Conservation (phyloP, 23 tunicate genomes). For the Ascidia mentula region DNA sequence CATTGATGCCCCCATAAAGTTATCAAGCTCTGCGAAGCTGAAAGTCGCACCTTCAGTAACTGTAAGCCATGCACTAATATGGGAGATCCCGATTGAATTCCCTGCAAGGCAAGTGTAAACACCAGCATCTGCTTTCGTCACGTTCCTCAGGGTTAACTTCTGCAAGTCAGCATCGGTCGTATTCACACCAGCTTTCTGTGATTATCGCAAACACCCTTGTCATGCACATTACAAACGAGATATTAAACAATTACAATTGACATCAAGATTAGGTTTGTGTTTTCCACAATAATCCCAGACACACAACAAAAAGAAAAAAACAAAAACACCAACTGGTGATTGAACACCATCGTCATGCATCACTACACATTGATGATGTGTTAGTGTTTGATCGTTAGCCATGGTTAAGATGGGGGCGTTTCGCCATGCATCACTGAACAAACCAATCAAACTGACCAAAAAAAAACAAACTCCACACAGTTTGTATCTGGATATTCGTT, state of each 20-base stretch:
- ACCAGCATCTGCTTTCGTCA: constrained; percentile 71
- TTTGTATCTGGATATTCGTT: too few species aligned
- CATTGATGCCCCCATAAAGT: too few species aligned
- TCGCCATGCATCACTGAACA: constrained; percentile 58
- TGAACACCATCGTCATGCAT: neutral
- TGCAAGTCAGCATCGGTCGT: constrained; percentile 80
- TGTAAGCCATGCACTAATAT: constrained; percentile 66
- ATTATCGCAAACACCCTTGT: neutral
- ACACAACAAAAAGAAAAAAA: neutral
- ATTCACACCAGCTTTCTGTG: constrained; percentile 84
- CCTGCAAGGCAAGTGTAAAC: constrained; percentile 90
- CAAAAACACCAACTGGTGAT: neutral
- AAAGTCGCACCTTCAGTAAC: constrained; percentile 71
- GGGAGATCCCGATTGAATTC: constrained; percentile 80
- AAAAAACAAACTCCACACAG: neutral
- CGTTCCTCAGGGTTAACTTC: constrained; percentile 56
- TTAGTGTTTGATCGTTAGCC: constrained; percentile 2
- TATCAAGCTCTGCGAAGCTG: too few species aligned
- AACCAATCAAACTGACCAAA: neutral
- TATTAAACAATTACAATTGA: neutral
- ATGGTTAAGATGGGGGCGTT: neutral
- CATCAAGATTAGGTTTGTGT: too few species aligned
- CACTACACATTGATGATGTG: neutral
- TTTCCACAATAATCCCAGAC: too few species aligned
- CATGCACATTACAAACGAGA: neutral